Base-by-base conservation (phyloP, 2,797 vertebrate genomes). In the Amblyraja radiata region DNA sequence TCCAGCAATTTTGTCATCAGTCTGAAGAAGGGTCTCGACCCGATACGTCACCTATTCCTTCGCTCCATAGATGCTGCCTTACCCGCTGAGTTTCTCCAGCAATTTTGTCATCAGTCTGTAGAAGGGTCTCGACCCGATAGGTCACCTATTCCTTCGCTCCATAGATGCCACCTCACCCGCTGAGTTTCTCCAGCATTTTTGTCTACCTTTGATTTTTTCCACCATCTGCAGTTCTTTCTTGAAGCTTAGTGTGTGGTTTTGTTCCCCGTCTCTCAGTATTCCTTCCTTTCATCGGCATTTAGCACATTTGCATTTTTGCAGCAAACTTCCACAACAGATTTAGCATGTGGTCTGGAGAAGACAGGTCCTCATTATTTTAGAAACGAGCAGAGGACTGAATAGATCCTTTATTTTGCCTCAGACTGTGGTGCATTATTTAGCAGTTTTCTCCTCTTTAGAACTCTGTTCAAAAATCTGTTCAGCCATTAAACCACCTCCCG, bases 241-340 rank as follows among this genome's bases (percentile, higher is more conserved):
- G 54, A 54, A 63, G 61, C 32, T 16, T 36, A 8, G 84, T 36
- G 63, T 68, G 84, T n/a, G 21, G 1, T 88, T 88, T 63, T 88
- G 1, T 32, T 1, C 86, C 32, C 80, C 28, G 81, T 68, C 68
- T 36, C 54, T 36, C 68, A 10, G 16, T 68, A 1, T 32, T 65
- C 61, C 18, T 65, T 88, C 61, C 63, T 88, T 88, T 88, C 84
- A 65, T 88, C 32, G 63, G n/a, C n/a, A 32, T 7, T 32, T 36
- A 65, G n/a, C 61, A 36, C n/a, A 68, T 68, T 74, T 88, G n/a
- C 84, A 88, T 88, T 86, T 86, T 88, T 88, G 65, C 63, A 68
- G 61, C 63, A 68, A 4, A 65, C 58, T 86, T 86, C 63, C n/a
- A 88, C 18, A 36, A 88, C 68, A 18, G n/a, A 32, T 32, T 86